Base-by-base conservation (phyloP, 2,888 invertebrate genomes). In the Cybosia mesomella region DNA sequence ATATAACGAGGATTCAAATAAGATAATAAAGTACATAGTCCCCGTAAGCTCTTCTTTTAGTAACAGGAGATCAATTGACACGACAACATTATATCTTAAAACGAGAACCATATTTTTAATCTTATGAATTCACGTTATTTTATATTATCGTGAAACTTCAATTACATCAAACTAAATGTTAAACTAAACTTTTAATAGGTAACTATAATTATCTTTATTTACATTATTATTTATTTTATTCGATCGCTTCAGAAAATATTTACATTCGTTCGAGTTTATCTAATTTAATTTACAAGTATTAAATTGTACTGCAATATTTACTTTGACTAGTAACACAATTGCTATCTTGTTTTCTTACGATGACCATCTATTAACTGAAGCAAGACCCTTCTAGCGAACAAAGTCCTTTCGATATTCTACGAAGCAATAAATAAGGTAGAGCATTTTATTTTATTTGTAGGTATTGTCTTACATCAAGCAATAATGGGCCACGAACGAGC, bases 401-500 rank as follows among this genome's bases (percentile, higher is more conserved):
- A 79, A 77, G 78, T 79, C 75, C 72, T 71, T 62, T 76, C 77
- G 74, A 82, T 80, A 72, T 74, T 81, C 74, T 71, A 72, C 79
- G 81, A 79, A 81, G 88, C 83, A 88, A 92, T 91, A 92, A 92
- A 92, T 91, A 89, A 89, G 80, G 73, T 74, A 68, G 68, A 75
- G 76, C 82, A 85, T 87, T 87, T 89, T 89, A 87, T 88, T 92
- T 91, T 89, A 90, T 91, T 92, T 88, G 88, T 84, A 87, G 85
- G 87, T 89, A 87, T 92, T 93, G 92, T 92, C 88, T 92, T 91
- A 89, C 87, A 89, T 87, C 88, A 86, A 85, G 86, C 86, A 84
- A 86, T 90, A 91, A 92, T 89, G 85, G 88, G 75, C 85, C 87
- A 87, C 88, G 87, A 87, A 80, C 87, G 84, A 79, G 84, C 77